Base-by-base conservation (phyloP, 1,140 invertebrate species). In the Ceratina calcarata region DNA sequence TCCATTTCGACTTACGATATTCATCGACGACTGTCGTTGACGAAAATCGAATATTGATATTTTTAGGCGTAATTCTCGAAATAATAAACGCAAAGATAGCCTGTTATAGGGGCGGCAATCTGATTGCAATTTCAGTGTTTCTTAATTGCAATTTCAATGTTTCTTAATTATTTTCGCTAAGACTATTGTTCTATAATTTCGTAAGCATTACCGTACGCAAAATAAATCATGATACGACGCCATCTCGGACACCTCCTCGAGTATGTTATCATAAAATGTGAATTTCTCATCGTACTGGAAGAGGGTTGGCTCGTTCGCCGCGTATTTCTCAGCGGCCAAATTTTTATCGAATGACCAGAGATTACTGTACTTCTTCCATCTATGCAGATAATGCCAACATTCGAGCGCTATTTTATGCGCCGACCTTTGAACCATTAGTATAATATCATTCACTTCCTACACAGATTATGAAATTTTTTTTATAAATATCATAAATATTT, bases 301-400 rank as follows among this genome's bases (percentile, higher is more conserved):
- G 6, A 98, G 94, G 16, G 95, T 95, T 4, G 96, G 95, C 88
- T 95, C 94, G 69, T 95, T 95, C 45, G 93, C 91, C 4, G 96
- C 94, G 93, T 97, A 98, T 89, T 96, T 96, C 82, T 97, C 95
- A 81, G 96, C 96, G 3, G 95, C 94, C 18, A 94, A 88, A 66
- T 94, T 93, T 93, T 98, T 98, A 87, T 98, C 97, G 82, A 94
- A 95, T 13, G 95, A 94, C 97, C 97, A 98, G 6, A 98, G 92
- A 90, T 95, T 95, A 78, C 94, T 94, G 89, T 96, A 98, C 85
- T 95, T 95, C 77, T 95, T 95, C 96, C 97, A 98, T 83, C 95
- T 95, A 78, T 95, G 94, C 60, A 97, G 91, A 88, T 96, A 96
- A n/a, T 91, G 91, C 83, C 94, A 94, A 58, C 96, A 94, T 57